Base-by-base conservation (phyloP, 2,113 vertebrate genomes). In the Steatornis caripensis region DNA sequence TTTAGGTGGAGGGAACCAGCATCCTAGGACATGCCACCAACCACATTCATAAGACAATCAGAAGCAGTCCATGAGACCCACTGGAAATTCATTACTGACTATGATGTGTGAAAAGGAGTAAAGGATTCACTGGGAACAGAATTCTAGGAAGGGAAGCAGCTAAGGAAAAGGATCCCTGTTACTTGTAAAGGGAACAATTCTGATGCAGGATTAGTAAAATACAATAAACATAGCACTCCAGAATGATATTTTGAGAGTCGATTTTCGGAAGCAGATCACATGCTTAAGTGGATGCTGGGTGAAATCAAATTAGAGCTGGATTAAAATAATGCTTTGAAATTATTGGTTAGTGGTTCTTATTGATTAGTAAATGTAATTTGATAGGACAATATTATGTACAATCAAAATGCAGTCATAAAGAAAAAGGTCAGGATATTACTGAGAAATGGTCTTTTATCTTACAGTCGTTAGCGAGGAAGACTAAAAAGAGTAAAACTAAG, bases 351-450 rank as follows among this genome's bases (percentile, higher is more conserved):
- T 90, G 17, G 46, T 54, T 92, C 41, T 81, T 93, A 70, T 92
- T 93, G 88, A 89, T 96, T 90, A 90, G 30, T 32, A 94, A 75
- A 86, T 89, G 55, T 36, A 88, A 77, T 95, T 93, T 96, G 57
- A 55, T 34, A 71, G 29, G 55, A 51, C 43, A 94, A 93, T 88
- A 86, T 88, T 84, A 66, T n/a, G 30, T 36, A 29, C 84, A 93
- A 92, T 94, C 82, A 86, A 93, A 95, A 95, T n/a, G 26, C 26
- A 65, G 61, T 79, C 66, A 72, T 60, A 87, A 89, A 93, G 54
- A 60, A 55, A 92, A 94, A 68, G 32, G 36, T 54, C 61, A 89
- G 41, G 43, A 30, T 75, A 58, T 70, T 69, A 89, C 41, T 14
- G 41, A 89, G 68, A 86, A 84, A 66, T 26, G 11, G 23, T 30